Conservation (phyloP, 2,888 invertebrate genomes). For the Gibbula magus region DNA sequence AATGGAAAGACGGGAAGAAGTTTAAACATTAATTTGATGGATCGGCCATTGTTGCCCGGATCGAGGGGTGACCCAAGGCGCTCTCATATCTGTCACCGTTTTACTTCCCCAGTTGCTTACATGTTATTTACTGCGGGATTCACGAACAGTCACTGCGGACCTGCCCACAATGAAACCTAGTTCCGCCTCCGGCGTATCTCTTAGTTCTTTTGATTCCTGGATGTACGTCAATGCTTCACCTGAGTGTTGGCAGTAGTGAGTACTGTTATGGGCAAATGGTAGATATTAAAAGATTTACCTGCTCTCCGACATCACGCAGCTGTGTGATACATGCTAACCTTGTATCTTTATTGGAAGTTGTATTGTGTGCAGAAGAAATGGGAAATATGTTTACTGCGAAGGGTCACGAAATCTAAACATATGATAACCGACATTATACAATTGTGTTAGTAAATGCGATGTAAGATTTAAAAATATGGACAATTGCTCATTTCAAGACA, state of each 20-base stretch:
- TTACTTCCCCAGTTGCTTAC: neutral
- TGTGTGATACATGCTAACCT: neutral
- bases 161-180: neutral
- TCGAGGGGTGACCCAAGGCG: slow-evolving; percentile 4
- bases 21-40: neutral
- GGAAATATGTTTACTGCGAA: too few relatives aligned
- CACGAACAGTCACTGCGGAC: neutral
- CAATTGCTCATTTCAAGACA: too few relatives aligned
- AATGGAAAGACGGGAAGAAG: neutral
- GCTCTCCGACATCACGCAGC: neutral
- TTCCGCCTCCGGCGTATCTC: slow-evolving; percentile 16
- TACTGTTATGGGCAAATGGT: neutral
- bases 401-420: too few relatives aligned
- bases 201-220: slow-evolving; percentile 7
- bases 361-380: too few relatives aligned
- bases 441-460: too few relatives aligned
- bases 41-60: slow-evolving; percentile 2
- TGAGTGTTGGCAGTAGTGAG: neutral
- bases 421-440: too few relatives aligned
- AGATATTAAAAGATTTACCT: neutral
- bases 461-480: too few relatives aligned
- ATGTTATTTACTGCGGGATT: slow-evolving; percentile 18
- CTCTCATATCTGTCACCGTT: slow-evolving; percentile 12
- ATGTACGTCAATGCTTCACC: neutral
- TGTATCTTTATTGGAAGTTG: too few relatives aligned